Percentiles rank a stretch among this genome's conserved stretches.
These are phyloP conservation scores for Falcaria lacertinaria DNA, from an alignment of 2,888 invertebrate genomes.

Conservation along the genomic window DNA sequence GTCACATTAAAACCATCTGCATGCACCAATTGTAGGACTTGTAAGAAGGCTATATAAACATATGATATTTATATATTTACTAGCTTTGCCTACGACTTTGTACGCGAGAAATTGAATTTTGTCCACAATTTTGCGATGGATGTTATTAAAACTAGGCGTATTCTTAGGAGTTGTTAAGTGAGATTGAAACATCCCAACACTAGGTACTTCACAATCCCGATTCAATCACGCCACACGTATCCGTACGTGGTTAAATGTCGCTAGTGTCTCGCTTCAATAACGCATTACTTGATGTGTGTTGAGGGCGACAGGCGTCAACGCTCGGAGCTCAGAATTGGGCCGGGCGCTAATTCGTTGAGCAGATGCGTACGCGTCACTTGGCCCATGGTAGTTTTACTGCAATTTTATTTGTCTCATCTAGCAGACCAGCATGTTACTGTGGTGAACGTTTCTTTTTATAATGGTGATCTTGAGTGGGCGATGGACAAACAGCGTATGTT, in stretches of 20 bases:
- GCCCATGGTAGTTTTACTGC: conserved; percentile 43
- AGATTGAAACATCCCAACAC: too few relatives aligned
- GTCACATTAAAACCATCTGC: too few relatives aligned
- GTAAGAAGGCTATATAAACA: too few relatives aligned
- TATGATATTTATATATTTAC: too few relatives aligned
- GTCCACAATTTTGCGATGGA: too few relatives aligned
- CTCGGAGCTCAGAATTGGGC: conserved; percentile 36
- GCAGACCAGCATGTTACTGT: conserved; percentile 7
- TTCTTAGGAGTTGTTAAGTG: too few relatives aligned
- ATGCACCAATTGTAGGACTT: too few relatives aligned
- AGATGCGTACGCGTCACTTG: conserved; percentile 55
- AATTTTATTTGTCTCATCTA: conserved; percentile 52
- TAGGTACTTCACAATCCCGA: too few relatives aligned
- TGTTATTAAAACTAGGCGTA: too few relatives aligned
- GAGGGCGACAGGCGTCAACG: conserved; percentile 27
- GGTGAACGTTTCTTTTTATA: background rate
- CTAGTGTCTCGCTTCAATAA: background rate
- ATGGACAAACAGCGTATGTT: background rate
- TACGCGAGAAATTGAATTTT: too few relatives aligned
- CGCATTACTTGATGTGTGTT: background rate
- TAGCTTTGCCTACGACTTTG: too few relatives aligned
- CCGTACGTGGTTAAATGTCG: background rate
- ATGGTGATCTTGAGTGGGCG: background rate
- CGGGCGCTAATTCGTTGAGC: conserved; percentile 56
- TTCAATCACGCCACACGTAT: too few relatives aligned